Evolutionary conservation across 2,797 vertebrate genomes (phyloP), one percentile per base, ranked within the genome.

Genomic region (Lutjanus argentimaculatus): DNA sequence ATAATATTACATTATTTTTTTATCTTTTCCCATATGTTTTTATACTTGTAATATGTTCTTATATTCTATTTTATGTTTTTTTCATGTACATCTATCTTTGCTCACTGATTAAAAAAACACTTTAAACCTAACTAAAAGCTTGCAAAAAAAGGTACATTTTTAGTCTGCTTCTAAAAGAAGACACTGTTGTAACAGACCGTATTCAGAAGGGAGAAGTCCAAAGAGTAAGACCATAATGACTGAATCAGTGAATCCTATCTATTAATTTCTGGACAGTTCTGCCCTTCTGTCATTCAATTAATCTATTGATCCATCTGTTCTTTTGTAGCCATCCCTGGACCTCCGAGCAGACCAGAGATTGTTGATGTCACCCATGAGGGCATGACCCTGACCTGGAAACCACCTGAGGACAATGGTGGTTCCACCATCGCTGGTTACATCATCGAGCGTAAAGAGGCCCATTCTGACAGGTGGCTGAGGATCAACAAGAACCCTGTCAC

Each of bases 401-500:
- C 97, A 89, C 99, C 99, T 46, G 97, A 96, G 88, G 96, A 98
- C 75, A 97, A 99, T 0, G 99, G 99, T 80, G 97, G 98, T 84
- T 99, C 98, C 80, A 96, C 97, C 79, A 96, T 99, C 72, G 94
- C 97, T 16, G 99, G 99, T 58, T 99, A 99, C 82, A 97, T 99
- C 64, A 97, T 99, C 77, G 99, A 99, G 83, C 98, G 98, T 72
- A 99, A 99, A 90, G 98, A 99, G 93, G 93, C 97, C 46, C 94
- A 91, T 91, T 97, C 98, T 76, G 98, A 99, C 61, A 96, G 98
- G 82, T 99, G 99, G 99, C 66, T 99, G 85, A 96, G 95, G 83
- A 97, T 97, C 79, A 99, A 97, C 90, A 99, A 99, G 95, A 97
- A 99, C 72, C 96, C 97, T 36, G 97, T 99, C 67, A 99, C 99